Evolutionary conservation across 37 sponge, comb jelly and placozoan genomes (phyloP), one percentile per base, ranked within the genome.

Genomic region (Eunapius fragilis): DNA sequence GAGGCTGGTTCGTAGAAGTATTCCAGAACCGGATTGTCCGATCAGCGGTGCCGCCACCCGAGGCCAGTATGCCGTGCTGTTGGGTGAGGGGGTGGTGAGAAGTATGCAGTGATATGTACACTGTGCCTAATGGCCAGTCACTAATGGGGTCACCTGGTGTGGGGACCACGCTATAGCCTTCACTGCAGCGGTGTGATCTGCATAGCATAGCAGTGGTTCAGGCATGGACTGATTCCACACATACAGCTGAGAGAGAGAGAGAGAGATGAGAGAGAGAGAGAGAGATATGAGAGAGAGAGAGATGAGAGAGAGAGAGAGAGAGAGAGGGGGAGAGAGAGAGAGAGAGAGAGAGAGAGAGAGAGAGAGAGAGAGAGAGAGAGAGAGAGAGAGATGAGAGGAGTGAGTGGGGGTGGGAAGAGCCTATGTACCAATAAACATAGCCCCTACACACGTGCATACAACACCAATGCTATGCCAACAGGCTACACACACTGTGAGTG

Each of bases 101-200:
- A 14, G 76, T 35, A 22, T 35, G 41, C 6, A 75, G 33, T 31
- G 75, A 75, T 3, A 28, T 32, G 30, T 9, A 45, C 47, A 45
- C 47, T 45, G 47, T 9, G 9, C 47, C 7, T 9, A 11, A 45
- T 45, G 47, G 9, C 47, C 47, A 45, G 4, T 11, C 4, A 45
- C 4, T 45, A 45, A 45, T 11, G 9, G 4, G 17, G 17, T 28
- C 27, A 89, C 90, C 85, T 95, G 98, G 70, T 98, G 97, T 0
- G 99, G 99, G 2, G 97, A 98, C 99, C 99, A 98, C 28, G 99
- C 90, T 17, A 98, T 79, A 26, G 99, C 99, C 82, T 98, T 98
- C 50, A 98, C 93, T 26, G 99, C 99, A 24, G 99, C 99, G 2
- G 73, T 74, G 76, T 98, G 99, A 2, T 96, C 96, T 22, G 90